Evolutionary conservation across 2,113 vertebrate species (phyloP), one percentile per base, ranked within the genome.

Genomic region (Lycaon pictus): DNA sequence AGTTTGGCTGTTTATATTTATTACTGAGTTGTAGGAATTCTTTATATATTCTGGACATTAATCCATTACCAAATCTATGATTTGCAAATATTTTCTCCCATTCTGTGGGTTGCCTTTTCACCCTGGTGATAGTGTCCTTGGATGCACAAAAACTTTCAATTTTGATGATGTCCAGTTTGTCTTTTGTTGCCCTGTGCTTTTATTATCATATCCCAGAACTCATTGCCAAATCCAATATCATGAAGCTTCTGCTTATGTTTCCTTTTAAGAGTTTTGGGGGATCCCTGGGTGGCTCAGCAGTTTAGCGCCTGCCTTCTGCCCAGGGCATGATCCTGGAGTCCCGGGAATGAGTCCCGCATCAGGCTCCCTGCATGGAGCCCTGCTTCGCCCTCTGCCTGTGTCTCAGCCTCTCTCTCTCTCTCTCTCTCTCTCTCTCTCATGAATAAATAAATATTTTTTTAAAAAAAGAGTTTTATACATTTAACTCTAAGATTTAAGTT

Each of bases 11-110:
- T 76, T 79, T 43, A 11, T 80, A 37, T 56, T 81, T 81, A 20
- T 82, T 84, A 27, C 53, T 87, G 22, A 65, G 20, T 83, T 77
- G 2, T 88, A 56, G 22, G 71, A 76, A 16, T 84, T 92, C 23
- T 62, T 69, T 88, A 15, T 88, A 15, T 69, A 76, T 43, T 55
- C 67, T 83, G 15, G 20, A 48, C 20, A 76, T 88, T 83, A 67
- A 71, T 71, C 27, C 23, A n/a, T 76, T 55, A 81, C 27, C 37
- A 51, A n/a, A 62, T 86, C 56, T 77, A 12, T 35, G n/a, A 92
- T 62, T 92, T 88, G 20, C 69, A 88, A 88, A 48, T 91, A 62
- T 83, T 95, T 84, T 92, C 22, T 63, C 27, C 27, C 27, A 92
- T 84, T 84, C 51, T 56, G 5, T 89, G n/a, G 17, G 16, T 71